Evolutionary conservation across 2,888 invertebrate species (phyloP).

Genomic region (Catocala fraxini): DNA sequence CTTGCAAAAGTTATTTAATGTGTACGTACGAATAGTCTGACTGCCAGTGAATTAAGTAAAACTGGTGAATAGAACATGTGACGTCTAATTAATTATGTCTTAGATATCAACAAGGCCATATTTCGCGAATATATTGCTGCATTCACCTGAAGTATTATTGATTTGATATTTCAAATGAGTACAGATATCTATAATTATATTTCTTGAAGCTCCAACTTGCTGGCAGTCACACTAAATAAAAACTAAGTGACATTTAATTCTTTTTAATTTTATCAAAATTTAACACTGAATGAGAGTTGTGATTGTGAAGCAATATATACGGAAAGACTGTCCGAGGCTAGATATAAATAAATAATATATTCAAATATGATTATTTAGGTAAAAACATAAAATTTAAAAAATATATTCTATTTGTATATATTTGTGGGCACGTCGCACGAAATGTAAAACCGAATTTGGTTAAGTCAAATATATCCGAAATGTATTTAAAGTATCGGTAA

Average conservation of each 20-base stretch:
- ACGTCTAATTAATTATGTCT: slow-evolving; percentile 13
- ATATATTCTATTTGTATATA: slow-evolving; percentile 48
- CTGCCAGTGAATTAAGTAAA: slow-evolving; percentile 20
- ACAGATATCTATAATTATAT: slow-evolving; percentile 6
- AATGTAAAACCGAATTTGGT: slow-evolving; percentile 21
- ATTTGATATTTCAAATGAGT: slow-evolving; percentile 9
- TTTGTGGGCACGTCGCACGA: slow-evolving; percentile 51
- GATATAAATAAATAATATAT: slow-evolving; percentile 63
- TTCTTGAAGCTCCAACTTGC: neutral
- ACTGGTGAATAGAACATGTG: neutral
- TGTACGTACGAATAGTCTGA: slow-evolving; percentile 30
- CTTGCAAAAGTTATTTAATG: slow-evolving; percentile 44
- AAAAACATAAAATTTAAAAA: slow-evolving; percentile 41
- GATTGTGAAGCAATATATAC: slow-evolving; percentile 74
- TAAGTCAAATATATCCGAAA: slow-evolving; percentile 8
- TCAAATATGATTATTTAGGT: slow-evolving; percentile 50
- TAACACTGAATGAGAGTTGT: slow-evolving; percentile 65
- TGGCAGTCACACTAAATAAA: slow-evolving; percentile 35
- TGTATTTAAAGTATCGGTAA: neutral
- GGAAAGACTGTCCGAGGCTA: slow-evolving; percentile 81
- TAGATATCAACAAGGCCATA: slow-evolving; percentile 6
- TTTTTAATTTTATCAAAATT: slow-evolving; percentile 54
- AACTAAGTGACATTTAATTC: slow-evolving; percentile 28
- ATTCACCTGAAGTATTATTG: slow-evolving; percentile 9
- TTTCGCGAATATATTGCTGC: slow-evolving; percentile 3